Conservation (phyloP, 2,113 vertebrate species). For the Halichoerus grypus region DNA sequence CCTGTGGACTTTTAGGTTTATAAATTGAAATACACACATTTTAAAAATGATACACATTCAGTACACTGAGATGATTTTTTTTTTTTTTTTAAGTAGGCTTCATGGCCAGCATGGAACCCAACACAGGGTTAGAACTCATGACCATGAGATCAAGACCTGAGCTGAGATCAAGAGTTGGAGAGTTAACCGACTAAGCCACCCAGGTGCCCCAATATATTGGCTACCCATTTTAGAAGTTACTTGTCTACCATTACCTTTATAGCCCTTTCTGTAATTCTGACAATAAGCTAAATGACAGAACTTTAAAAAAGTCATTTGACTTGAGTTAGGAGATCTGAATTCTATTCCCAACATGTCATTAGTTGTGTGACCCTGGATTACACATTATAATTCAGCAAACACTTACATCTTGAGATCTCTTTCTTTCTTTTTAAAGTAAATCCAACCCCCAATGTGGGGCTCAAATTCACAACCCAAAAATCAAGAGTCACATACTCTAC, state of each 20-base stretch:
- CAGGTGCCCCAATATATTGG: neutral
- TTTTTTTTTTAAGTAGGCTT: slow-evolving; percentile 8
- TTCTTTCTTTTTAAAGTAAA: neutral
- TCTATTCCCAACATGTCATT: neutral
- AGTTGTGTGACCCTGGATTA: neutral
- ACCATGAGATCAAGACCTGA: neutral
- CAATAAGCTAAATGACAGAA: neutral
- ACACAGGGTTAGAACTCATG: neutral
- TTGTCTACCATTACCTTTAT: neutral
- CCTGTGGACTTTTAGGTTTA: neutral
- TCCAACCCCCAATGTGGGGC: neutral
- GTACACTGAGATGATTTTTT: neutral
- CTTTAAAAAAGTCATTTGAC: neutral
- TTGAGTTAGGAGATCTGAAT: neutral
- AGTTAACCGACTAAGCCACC: neutral
- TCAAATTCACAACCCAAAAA: neutral
- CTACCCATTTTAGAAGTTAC: neutral
- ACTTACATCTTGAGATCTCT: neutral
- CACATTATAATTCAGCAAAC: neutral
- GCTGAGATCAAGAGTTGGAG: neutral
- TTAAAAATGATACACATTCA: slow-evolving; percentile 24
- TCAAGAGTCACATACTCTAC: neutral
- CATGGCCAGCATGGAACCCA: neutral
- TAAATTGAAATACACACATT: neutral
- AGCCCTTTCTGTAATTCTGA: slow-evolving; percentile 19